Base-by-base conservation (phyloP, 2,888 invertebrate species). In the Parelbella ahira region DNA sequence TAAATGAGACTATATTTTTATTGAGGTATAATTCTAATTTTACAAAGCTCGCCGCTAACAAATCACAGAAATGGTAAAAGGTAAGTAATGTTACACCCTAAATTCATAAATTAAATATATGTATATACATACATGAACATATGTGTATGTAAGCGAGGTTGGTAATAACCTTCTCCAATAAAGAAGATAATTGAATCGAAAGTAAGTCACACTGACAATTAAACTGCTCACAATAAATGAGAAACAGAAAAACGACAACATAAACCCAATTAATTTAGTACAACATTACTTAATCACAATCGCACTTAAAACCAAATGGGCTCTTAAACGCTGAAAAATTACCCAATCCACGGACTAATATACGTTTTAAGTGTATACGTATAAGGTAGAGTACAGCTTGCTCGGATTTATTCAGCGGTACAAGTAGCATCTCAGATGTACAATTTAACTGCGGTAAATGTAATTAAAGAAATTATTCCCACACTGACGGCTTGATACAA, bases 261-360 rank as follows among this genome's bases (percentile, higher is more conserved):
- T 41, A 41, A 42, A 42, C 20, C 21, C 10, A 33, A 33, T 42
- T 28, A 28, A 34, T 25, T 21, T 18, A 34, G 33, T 28, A 12
- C 21, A 12, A 21, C 20, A 15, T n/a, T 34, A 23, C 27, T 37
- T 20, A 37, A 24, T 37, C 20, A 37, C 37, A 27, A 12, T 12
- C 33, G 33, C 13, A 33, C 13, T 42, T 34, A 42, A 34, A 28
- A 9, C 10, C 10, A 15, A 34, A 33, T 34, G 23, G 33, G 15
- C 25, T 27, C 10, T 34, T 34, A 28, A 42, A 21, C 18, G 15
- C 41, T 34, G 41, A 28, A 39, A 33, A 15, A 18, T 9, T 5
- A 2, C n/a, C 8, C 23, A 15, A 10, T 9, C 9, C 5, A n/a
- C 21, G 9, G 6, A 9, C 28, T 20, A 37, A 28, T 8, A 13